A percentile compares a stretch with the other conserved stretches of the same genome.
phyloP scores from a whole-genome alignment of 2,797 vertebrate genomes.

The Cyclura pinguis region DNA sequence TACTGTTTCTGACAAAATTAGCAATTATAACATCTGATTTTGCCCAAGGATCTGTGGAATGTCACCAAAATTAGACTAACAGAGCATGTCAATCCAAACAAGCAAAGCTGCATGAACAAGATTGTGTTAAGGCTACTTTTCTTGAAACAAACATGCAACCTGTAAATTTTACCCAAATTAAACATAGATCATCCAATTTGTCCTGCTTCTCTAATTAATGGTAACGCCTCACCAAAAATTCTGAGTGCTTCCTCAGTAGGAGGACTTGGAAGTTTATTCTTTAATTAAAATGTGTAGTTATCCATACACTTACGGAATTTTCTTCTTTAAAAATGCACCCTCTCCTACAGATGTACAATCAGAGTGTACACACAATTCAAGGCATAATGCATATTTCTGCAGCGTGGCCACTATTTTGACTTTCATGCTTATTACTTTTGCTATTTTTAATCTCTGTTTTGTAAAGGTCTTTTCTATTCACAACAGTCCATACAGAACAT shows the following conservation, averaged over 20 bases:
- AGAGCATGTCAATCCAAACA: background rate
- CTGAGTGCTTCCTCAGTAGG: background rate
- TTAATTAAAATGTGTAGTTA: background rate
- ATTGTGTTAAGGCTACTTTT: background rate
- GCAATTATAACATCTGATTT: background rate
- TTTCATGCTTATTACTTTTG: no score
- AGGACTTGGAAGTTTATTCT: background rate
- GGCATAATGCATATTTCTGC: background rate
- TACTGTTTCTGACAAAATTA: background rate
- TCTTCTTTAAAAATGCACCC: background rate
- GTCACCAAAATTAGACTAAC: background rate
- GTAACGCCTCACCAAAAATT: background rate
- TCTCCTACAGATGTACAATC: background rate
- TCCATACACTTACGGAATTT: background rate
- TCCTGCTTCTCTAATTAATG: no score
- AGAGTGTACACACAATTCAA: background rate
- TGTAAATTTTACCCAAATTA: background rate
- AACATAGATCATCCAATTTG: background rate
- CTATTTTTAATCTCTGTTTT: background rate
- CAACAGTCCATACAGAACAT: background rate
- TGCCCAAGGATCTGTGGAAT: background rate
- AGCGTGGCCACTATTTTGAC: background rate
- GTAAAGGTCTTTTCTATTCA: background rate
- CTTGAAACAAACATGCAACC: background rate
- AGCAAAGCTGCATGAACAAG: background rate